These are phyloP conservation scores for Rousettus madagascariensis DNA, from an alignment of 2,797 vertebrate species.

Conservation along the genomic window DNA sequence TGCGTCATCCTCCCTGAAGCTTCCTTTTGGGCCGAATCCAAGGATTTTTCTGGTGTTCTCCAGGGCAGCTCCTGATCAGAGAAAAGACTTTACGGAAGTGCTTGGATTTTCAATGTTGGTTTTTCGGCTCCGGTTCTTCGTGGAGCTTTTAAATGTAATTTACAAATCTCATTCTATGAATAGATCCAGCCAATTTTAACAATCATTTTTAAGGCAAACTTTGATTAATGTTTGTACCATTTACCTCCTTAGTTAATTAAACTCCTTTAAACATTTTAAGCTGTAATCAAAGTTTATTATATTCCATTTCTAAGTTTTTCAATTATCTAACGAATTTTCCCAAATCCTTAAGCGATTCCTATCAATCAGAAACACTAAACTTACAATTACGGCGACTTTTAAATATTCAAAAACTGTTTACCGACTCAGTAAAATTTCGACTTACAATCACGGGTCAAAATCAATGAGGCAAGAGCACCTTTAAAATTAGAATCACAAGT, in stretches of 20 bases:
- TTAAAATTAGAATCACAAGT: slow-evolving; percentile 44
- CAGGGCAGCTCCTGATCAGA: background rate
- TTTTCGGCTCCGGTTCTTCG: background rate
- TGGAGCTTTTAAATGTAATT: slow-evolving; percentile 5
- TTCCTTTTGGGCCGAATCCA: background rate
- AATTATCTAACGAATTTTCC: slow-evolving; percentile 55
- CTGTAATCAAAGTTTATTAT: slow-evolving; percentile 74
- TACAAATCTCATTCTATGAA: slow-evolving; percentile 48
- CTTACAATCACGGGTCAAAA: slow-evolving; percentile 47
- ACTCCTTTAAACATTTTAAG: slow-evolving; percentile 69
- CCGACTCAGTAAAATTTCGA: slow-evolving; percentile 13
- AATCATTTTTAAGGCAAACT: slow-evolving; percentile 41
- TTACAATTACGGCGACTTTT: slow-evolving; percentile 53
- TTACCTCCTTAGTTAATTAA: slow-evolving; percentile 76
- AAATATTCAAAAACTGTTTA: slow-evolving; percentile 68
- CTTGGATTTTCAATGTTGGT: background rate
- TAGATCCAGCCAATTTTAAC: slow-evolving; percentile 46
- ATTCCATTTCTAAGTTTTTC: slow-evolving; percentile 57
- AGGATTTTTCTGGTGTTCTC: background rate
- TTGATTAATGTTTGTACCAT: slow-evolving; percentile 71
- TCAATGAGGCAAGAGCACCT: slow-evolving; percentile 25
- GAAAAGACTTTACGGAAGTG: background rate
- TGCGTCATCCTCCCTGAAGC: background rate
- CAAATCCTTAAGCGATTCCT: slow-evolving; percentile 37
- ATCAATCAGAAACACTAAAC: slow-evolving; percentile 51